Evolutionary conservation across 2,888 invertebrate genomes (phyloP), one percentile per base, ranked within the genome.

Genomic region (Euclidia mi): DNA sequence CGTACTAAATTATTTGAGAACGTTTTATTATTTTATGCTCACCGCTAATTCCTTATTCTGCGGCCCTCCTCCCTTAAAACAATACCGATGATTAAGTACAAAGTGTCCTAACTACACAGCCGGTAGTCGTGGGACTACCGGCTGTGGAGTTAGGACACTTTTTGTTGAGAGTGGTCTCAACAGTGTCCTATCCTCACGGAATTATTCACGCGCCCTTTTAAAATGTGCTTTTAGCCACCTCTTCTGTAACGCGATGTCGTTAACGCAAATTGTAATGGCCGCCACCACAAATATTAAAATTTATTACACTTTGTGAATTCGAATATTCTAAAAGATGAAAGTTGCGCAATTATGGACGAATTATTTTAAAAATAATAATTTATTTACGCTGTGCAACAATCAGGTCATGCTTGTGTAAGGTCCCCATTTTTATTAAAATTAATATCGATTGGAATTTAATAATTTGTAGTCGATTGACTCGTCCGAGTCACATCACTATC

Each of bases 181-280:
- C 34, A 32, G 41, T 42, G 52, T 48, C 49, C 51, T 40, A 58
- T 64, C 61, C 65, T 64, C 58, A 60, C 45, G 72, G 70, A 81
- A 87, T 89, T 83, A 87, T 84, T 85, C 82, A 79, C 74, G 63
- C 75, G 79, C 79, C 84, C 84, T 87, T 87, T 88, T 86, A 87
- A 87, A 89, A 84, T 82, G 82, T 84, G 82, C 88, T 87, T 83
- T 86, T 81, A 86, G 81, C 82, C 77, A 79, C 78, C 78, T 76
- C 78, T 76, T 65, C 57, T 55, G 71, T 85, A 85, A 84, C 76
- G 81, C 81, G 74, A 74, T 71, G 79, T 82, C 87, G 81, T 85
- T 87, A 81, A 79, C 76, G 78, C 78, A 85, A 87, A 87, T 86
- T 84, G 84, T 87, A 87, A 87, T 85, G 80, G 83, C 76, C 71